Conservation (phyloP, 2,888 invertebrate species). For the Vannuccia rotundouncinata region DNA sequence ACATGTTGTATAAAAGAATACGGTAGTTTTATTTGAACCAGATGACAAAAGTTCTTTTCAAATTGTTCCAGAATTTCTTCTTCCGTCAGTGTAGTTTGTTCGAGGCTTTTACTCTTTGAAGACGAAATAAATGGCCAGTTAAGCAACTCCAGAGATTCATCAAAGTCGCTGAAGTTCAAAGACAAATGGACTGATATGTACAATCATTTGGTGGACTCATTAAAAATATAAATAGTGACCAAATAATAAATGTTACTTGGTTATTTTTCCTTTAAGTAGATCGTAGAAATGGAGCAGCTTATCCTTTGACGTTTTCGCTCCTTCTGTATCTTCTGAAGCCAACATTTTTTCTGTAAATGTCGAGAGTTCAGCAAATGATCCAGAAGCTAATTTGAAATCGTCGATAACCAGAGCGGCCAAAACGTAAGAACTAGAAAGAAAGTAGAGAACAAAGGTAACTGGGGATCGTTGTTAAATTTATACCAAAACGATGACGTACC, state of each 20-base stretch:
- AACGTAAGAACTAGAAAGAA: background rate
- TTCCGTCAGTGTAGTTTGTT: background rate
- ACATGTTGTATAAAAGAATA: too few relatives aligned
- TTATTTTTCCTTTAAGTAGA: background rate
- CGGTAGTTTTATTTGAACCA: background rate
- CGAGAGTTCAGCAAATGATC: background rate
- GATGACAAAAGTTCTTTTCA: slow-evolving; percentile 1
- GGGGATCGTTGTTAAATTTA: background rate
- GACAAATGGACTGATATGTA: background rate
- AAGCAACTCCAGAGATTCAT: background rate
- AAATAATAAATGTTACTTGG: background rate
- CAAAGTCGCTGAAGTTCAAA: background rate
- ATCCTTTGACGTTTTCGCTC: background rate
- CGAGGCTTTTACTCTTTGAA: background rate
- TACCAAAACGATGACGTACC: background rate
- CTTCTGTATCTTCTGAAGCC: background rate
- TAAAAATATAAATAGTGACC: background rate
- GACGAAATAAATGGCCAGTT: slow-evolving; percentile 14
- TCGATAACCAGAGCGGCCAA: background rate
- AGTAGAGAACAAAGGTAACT: background rate
- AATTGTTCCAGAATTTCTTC: slow-evolving; percentile 2
- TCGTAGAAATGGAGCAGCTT: background rate
- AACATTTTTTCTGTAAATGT: background rate
- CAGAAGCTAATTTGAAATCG: background rate
- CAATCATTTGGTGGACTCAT: background rate